A percentile compares a stretch with the other conserved stretches of the same genome.
These are phyloP conservation scores for Nemotelus pantherinus DNA, from an alignment of 2,888 invertebrate genomes.

Conservation along the genomic window DNA sequence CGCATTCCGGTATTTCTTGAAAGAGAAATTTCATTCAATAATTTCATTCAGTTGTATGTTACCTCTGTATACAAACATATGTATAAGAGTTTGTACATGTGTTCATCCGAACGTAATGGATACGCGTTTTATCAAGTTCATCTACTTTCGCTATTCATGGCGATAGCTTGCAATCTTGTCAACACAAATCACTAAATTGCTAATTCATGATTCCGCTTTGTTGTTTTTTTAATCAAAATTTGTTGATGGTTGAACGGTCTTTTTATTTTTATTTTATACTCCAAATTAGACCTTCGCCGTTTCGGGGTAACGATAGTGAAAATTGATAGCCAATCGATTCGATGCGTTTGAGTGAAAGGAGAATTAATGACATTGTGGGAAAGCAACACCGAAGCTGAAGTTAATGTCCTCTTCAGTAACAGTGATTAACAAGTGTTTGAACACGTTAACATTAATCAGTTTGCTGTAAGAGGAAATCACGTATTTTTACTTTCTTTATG, in stretches of 20 bases:
- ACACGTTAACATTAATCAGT: too few species aligned
- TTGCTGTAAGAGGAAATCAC: too few species aligned
- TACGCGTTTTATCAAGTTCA: not conserved
- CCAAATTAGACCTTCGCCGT: too few species aligned
- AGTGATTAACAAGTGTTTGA: too few species aligned
- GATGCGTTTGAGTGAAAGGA: constrained; percentile 8
- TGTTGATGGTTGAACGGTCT: too few species aligned
- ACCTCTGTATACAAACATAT: not conserved
- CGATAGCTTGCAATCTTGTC: too few species aligned
- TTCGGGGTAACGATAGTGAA: not conserved
- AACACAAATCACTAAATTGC: too few species aligned
- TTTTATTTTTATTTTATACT: too few species aligned
- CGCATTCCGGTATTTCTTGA: too few species aligned
- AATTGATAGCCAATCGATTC: not conserved
- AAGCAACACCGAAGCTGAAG: not conserved
- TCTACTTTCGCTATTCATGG: not conserved
- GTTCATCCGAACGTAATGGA: not conserved
- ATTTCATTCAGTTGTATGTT: not conserved
- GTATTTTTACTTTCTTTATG: too few species aligned
- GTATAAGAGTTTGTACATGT: not conserved
- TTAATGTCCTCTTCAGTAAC: not conserved
- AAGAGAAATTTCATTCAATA: not conserved
- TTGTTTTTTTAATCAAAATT: too few species aligned
- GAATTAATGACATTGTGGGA: constrained; percentile 6
- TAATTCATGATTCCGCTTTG: too few species aligned